Base-by-base conservation (phyloP, 1,140 invertebrate species). In the Brachionus asplanchnoidis region DNA sequence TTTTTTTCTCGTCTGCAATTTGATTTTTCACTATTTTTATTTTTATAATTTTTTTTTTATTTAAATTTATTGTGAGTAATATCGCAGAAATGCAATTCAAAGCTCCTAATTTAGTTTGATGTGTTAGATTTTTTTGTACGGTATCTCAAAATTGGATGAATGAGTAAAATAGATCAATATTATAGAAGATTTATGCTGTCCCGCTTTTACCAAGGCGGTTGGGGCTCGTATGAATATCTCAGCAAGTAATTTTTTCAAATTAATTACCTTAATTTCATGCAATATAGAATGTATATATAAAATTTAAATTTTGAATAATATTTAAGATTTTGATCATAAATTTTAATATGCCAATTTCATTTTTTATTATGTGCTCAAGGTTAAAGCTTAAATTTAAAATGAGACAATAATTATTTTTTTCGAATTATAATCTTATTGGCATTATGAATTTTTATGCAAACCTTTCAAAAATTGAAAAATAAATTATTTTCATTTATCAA, bases 201-300 rank as follows among this genome's bases (percentile, higher is more conserved):
- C 1, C 95, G 95, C 89, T 97, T 98, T 89, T 99, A 98, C 88
- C 94, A 94, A 0, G 95, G 96, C 91, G 96, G 96, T 86, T 99
- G 97, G 97, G 97, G 97, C 7, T 93, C 94, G 86, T 95, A 96
- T 7, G 93, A 97, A 87, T 94, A 94, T 90, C 91, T 98, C 44
- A 93, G 94, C 90, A 94, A 93, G 85, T 85, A 90, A 66, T 9
- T 26, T 75, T 36, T 36, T 36, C 32, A 36, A 36, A 6, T 36
- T 7, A 36, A 36, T 7, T 36, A 36, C 32, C 32, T 36, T 36
- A 7, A 36, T 3, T 1, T 36, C 32, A 36, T 36, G 32, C 32
- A 36, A 36, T 36, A 0, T 6, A 36, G 32, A 36, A 36, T 36
- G 3, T 28, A 3, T 2, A 28, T 28, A 28, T 28, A 28, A 3